These are phyloP conservation scores for Leptoclinus maculatus DNA, from an alignment of 2,797 vertebrate species.

Conservation along the genomic window DNA sequence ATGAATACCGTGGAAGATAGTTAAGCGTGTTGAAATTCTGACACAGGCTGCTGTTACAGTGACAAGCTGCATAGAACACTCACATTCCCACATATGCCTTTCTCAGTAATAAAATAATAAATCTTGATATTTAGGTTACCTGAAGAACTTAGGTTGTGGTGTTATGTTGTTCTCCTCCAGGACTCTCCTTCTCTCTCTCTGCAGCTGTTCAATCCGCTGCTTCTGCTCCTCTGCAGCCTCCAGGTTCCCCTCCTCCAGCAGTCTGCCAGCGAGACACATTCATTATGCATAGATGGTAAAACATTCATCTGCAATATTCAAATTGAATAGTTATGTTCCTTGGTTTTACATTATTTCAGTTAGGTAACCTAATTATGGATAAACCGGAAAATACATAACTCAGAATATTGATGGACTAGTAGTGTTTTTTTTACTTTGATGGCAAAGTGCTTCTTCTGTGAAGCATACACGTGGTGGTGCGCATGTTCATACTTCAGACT, in stretches of 20 bases:
- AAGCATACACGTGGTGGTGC: neutral
- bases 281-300: slow-evolving; percentile 35
- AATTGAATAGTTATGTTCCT: neutral
- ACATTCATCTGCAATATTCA: slow-evolving; percentile 26
- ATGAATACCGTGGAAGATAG: neutral
- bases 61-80: neutral
- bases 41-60: neutral
- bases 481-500: slow-evolving; percentile 1
- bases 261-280: slow-evolving; percentile 77
- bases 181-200: slow-evolving; percentile 90
- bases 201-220: slow-evolving; percentile 94
- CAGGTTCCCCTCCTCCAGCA: slow-evolving; percentile 93
- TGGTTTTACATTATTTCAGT: neutral
- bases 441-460: neutral
- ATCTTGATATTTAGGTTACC: slow-evolving; percentile 75
- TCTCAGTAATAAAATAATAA: neutral
- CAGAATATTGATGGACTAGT: neutral
- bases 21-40: neutral
- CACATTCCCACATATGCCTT: neutral
- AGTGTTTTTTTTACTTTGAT: slow-evolving; percentile 12
- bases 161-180: slow-evolving; percentile 88
- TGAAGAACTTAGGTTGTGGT: slow-evolving; percentile 96
- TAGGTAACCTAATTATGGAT: slow-evolving; percentile 2
- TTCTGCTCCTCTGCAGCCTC: slow-evolving; percentile 94
- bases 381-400: slow-evolving; percentile 19